phyloP scores from a whole-genome alignment of 2,797 vertebrate genomes.

The Acrossocheilus wenchowensis region DNA sequence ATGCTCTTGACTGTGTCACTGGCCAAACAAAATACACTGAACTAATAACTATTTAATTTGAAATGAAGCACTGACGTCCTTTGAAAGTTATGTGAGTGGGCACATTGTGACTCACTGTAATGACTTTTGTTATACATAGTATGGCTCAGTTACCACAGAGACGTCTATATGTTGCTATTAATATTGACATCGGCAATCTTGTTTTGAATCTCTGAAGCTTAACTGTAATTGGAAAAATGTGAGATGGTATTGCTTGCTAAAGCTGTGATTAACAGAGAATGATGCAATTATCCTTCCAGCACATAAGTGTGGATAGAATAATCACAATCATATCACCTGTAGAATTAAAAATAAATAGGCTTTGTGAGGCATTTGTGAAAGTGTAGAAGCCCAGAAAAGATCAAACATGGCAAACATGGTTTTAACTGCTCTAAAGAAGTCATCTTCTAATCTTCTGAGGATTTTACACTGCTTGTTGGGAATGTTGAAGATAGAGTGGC shows the following conservation, averaged over 20 bases:
- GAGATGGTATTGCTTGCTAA: conserved; percentile 20
- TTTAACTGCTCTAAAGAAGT: not conserved
- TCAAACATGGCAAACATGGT: not conserved
- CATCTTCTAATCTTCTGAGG: not conserved
- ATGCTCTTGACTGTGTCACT: not conserved
- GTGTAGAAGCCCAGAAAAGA: not conserved
- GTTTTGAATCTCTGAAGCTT: not conserved
- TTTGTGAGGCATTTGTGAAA: conserved; percentile 1
- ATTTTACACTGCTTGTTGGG: not conserved
- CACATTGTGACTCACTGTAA: conserved; percentile 12
- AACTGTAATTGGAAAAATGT: conserved; percentile 19
- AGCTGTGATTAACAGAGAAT: conserved; percentile 22
- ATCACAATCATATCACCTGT: conserved; percentile 25
- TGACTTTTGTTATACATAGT: conserved; percentile 22
- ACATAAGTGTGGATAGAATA: conserved; percentile 13
- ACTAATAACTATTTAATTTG: not conserved
- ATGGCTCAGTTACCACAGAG: conserved; percentile 33
- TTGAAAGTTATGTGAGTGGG: conserved; percentile 7
- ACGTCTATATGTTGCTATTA: conserved; percentile 23
- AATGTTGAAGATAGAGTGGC: not conserved
- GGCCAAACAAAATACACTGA: not conserved
- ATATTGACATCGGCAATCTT: not conserved
- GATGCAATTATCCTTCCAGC: conserved; percentile 19
- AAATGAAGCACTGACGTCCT: conserved; percentile 2
- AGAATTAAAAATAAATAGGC: conserved; percentile 22